Evolutionary conservation across 2,888 invertebrate genomes (phyloP), one percentile per base, ranked within the genome.

Genomic region (Pachycephus smyrnensis): DNA sequence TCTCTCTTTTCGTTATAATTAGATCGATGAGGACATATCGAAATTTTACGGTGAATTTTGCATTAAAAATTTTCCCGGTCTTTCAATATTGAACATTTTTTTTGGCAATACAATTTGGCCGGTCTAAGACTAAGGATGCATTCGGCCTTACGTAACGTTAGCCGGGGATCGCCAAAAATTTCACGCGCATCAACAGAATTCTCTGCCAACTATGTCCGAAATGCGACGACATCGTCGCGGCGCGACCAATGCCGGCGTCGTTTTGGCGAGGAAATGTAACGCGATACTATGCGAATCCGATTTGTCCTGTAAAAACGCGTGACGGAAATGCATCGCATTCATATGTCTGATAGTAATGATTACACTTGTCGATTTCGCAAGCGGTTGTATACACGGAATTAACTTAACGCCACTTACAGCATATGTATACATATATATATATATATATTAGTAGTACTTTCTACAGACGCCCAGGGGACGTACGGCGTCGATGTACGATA

Each of bases 181-280:
- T 89, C 86, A 88, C 89, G 88, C 87, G 86, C 88, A 89, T 90
- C 89, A 89, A 86, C 87, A 88, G 89, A 90, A 89, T 89, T 88
- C 88, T 85, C 82, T 91, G 90, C 90, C 91, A 90, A 90, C 86
- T 87, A 87, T 87, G 86, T 82, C 84, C 82, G 37, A 32, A 32
- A 35, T 82, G 83, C 82, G 78, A 78, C 83, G 35, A 32, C 68
- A 15, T 23, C 77, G 73, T 55, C 79, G 84, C 75, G 79, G 15
- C 74, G 71, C 73, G 37, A 37, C 40, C 75, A 80, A 79, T 73
- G 77, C 76, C 82, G 69, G 36, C 85, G 84, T 84, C 31, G 84
- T 88, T 89, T 89, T 89, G 88, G 89, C 88, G 85, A 84, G 82
- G 83, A 83, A 82, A 80, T 82, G 89, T 89, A 89, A 89, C 84